A percentile compares a stretch with the other conserved stretches of the same genome.
Evolutionary conservation across 2,797 vertebrate species (phyloP).

Genomic region (Gymnoscopelus braueri): DNA sequence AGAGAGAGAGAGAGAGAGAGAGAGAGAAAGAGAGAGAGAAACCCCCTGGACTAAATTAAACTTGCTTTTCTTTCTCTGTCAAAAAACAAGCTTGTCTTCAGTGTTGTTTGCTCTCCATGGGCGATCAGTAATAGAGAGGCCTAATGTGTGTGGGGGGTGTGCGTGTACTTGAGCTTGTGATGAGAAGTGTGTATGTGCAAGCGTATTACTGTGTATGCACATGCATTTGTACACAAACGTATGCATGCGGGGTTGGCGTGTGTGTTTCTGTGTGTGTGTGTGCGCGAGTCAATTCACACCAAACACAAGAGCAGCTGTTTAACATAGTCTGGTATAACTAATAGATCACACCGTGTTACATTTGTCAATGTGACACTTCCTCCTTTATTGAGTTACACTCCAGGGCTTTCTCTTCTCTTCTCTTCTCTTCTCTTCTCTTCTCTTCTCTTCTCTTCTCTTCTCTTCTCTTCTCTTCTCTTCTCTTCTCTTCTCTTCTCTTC

Average conservation of each 20-base stretch:
- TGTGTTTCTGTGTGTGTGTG: slow-evolving; percentile 37
- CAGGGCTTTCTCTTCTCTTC: slow-evolving; percentile 62
- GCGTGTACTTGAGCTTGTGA: not conserved
- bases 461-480: slow-evolving; percentile 5
- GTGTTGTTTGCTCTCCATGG: slow-evolving; percentile 45
- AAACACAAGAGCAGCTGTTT: slow-evolving; percentile 74
- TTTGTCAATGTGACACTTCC: slow-evolving; percentile 82
- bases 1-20: slow-evolving; percentile 56
- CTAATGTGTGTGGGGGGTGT: slow-evolving; percentile 12
- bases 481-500: slow-evolving; percentile 30
- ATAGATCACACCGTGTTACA: slow-evolving; percentile 76
- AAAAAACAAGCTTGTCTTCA: slow-evolving; percentile 51
- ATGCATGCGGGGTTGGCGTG: not conserved
- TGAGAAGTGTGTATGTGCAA: not conserved
- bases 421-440: slow-evolving; percentile 38
- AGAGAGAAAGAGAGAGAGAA: slow-evolving; percentile 10
- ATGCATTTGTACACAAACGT: not conserved
- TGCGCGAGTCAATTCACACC: slow-evolving; percentile 7
- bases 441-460: slow-evolving; percentile 7
- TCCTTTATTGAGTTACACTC: slow-evolving; percentile 83
- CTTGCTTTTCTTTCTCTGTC: slow-evolving; percentile 62
- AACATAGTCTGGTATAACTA: slow-evolving; percentile 82
- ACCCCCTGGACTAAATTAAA: slow-evolving; percentile 73
- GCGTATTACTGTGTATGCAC: not conserved
- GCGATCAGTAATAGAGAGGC: slow-evolving; percentile 48